Evolutionary conservation across 1,140 invertebrate species (phyloP).

Genomic region (Heliconius hermathena): DNA sequence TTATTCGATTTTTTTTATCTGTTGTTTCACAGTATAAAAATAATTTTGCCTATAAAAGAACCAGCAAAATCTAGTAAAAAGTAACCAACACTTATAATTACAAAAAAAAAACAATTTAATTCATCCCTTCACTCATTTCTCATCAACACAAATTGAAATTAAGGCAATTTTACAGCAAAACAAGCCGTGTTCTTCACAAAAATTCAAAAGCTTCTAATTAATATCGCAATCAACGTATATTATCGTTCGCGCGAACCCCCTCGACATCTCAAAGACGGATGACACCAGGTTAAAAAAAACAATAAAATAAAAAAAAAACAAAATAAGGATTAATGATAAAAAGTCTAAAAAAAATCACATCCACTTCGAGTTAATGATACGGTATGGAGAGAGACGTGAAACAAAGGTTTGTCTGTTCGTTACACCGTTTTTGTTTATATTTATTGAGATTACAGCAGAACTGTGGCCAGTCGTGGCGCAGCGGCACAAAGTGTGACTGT

Average conservation of each 20-base stretch:
- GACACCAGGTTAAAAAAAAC: constrained; percentile 61
- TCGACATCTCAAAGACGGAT: constrained; percentile 64
- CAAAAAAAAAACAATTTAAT: background rate
- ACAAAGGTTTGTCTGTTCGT: constrained; percentile 67
- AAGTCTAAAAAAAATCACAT: constrained; percentile 74
- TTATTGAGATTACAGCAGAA: background rate
- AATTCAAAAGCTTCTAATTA: constrained; percentile 53
- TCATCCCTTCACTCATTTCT: background rate
- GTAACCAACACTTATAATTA: background rate
- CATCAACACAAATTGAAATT: background rate
- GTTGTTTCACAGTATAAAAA: too few species aligned
- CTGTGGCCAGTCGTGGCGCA: too few species aligned
- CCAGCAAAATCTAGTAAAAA: background rate
- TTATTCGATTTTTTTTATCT: too few species aligned
- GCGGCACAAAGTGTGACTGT: too few species aligned
- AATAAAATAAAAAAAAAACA: constrained; percentile 67
- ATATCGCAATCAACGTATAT: constrained; percentile 54
- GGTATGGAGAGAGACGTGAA: constrained; percentile 74
- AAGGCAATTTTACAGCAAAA: background rate
- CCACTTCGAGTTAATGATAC: constrained; percentile 82
- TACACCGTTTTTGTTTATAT: constrained; percentile 51
- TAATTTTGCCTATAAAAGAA: background rate
- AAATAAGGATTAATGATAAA: constrained; percentile 75
- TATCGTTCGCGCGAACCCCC: constrained; percentile 55
- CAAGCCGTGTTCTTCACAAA: background rate